Evolutionary conservation across 2,888 invertebrate species (phyloP).

Genomic region (Trichopria drosophilae): DNA sequence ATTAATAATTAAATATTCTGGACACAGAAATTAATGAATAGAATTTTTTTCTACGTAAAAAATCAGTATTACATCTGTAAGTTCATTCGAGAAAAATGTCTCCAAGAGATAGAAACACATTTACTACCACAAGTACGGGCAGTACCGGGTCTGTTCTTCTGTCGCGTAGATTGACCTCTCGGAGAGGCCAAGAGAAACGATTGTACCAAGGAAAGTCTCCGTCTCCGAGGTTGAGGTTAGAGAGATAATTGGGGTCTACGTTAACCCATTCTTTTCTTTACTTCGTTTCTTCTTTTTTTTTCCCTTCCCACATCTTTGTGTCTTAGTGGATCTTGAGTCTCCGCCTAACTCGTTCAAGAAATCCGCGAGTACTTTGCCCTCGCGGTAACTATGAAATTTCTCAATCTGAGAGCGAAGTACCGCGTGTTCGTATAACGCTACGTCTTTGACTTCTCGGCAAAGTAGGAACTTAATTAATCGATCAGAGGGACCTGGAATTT

Average conservation of each 20-base stretch:
- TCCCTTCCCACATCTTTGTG: slow-evolving; percentile 8
- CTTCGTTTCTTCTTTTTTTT: slow-evolving; percentile 18
- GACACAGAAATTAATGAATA: no score
- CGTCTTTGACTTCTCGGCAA: slow-evolving; percentile 9
- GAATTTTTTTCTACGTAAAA: no score
- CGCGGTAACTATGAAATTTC: slow-evolving; percentile 27
- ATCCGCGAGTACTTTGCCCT: slow-evolving; percentile 17
- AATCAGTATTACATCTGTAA: no score
- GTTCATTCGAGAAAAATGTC: no score
- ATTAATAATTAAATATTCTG: no score
- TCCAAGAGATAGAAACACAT: no score
- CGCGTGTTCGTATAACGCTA: slow-evolving; percentile 15
- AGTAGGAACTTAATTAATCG: slow-evolving; percentile 29
- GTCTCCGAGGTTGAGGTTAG: slow-evolving; percentile 39
- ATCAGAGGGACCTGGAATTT: slow-evolving; percentile 10
- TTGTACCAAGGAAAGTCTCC: slow-evolving; percentile 33
- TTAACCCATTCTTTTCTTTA: slow-evolving; percentile 39
- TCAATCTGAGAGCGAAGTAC: slow-evolving; percentile 23
- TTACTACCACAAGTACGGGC: no score
- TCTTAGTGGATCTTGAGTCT: background rate
- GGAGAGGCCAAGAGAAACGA: slow-evolving; percentile 19
- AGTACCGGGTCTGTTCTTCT: no score
- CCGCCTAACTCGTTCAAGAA: slow-evolving; percentile 8
- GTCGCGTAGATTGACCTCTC: slow-evolving; percentile 13
- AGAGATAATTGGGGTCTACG: slow-evolving; percentile 46